Evolutionary conservation across 2,797 vertebrate genomes (phyloP), one percentile per base, ranked within the genome.

Genomic region (Synaphobranchus kaupii): DNA sequence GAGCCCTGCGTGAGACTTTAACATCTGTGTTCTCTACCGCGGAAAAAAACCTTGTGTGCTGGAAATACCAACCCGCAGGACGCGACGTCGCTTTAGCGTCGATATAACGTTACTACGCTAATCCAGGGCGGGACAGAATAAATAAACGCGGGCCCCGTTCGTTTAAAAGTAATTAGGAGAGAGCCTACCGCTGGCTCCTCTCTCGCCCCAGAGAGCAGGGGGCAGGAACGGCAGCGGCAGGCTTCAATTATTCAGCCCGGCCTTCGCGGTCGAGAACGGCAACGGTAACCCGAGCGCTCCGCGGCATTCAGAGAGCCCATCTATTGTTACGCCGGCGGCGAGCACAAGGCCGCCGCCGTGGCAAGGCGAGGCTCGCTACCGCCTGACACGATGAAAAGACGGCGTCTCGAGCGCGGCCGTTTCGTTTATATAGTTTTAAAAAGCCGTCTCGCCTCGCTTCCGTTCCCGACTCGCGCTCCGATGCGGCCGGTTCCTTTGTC

Each of bases 181-280:
- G 84, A 80, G 68, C 78, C 68, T 78, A 78, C 84, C 82, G 80
- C 76, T 84, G 76, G 39, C 85, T 80, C 73, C 22, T 0, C 54
- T 80, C 89, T 88, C 83, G 56, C 54, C 39, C 39, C 83, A 63
- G 63, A 28, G 87, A 73, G 78, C 39, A 28, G 73, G 50, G 28
- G 89, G 66, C 68, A n/a, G 84, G 66, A 83, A 71, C 84, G 86
- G 5, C 88, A 90, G 87, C 60, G 86, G 73, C 83, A 87, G 88
- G 86, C 88, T 90, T 92, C 87, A 89, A 93, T 93, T 90, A 93
- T 91, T 93, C 86, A 91, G 90, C 90, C 84, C 82, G 34, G 89
- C 80, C 56, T 89, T 86, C 68, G 90, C 87, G 56, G 86, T 83
- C 34, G 66, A 87, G 84, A 78, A 54, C 83, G 87, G 88, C 88